These are phyloP conservation scores for Rhizoglyphus robini DNA, from an alignment of 1,140 invertebrate genomes.

Conservation along the genomic window DNA sequence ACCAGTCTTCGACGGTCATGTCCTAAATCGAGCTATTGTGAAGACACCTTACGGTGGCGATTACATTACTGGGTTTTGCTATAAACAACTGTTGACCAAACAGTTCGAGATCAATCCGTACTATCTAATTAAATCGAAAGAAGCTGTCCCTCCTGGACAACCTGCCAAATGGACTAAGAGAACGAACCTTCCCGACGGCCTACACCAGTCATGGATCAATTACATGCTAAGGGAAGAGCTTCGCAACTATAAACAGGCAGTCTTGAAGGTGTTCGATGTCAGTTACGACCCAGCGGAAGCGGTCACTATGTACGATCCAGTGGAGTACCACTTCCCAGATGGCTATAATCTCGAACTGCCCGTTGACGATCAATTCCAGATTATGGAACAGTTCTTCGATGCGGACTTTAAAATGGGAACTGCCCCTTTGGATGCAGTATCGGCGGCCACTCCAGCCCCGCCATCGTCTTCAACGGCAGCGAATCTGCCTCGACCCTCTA, in stretches of 20 bases:
- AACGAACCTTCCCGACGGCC: neutral
- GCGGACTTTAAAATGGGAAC: neutral
- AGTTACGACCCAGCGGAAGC: conserved; percentile 68
- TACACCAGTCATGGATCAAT: conserved; percentile 72
- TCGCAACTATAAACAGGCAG: conserved; percentile 65
- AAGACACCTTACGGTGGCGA: conserved; percentile 84
- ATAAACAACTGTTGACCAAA: conserved; percentile 49
- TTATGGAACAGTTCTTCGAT: neutral
- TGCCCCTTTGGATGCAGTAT: neutral
- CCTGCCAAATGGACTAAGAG: neutral
- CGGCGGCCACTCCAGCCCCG: neutral
- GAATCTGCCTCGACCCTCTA: neutral
- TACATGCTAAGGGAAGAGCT: conserved; percentile 70
- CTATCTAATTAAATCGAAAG: conserved; percentile 61
- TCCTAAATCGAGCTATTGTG: conserved; percentile 71
- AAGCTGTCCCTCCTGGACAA: conserved; percentile 45
- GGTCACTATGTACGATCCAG: conserved; percentile 55
- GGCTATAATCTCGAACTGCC: conserved; percentile 85
- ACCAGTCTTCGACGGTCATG: conserved; percentile 83
- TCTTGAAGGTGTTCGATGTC: conserved; percentile 61
- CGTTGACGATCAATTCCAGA: conserved; percentile 40
- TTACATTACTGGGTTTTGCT: conserved; percentile 69
- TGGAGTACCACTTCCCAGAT: conserved; percentile 72
- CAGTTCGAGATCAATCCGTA: conserved; percentile 72
- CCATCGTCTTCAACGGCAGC: neutral